phyloP scores from a whole-genome alignment of 2,113 vertebrate genomes.

The Caretta caretta region DNA sequence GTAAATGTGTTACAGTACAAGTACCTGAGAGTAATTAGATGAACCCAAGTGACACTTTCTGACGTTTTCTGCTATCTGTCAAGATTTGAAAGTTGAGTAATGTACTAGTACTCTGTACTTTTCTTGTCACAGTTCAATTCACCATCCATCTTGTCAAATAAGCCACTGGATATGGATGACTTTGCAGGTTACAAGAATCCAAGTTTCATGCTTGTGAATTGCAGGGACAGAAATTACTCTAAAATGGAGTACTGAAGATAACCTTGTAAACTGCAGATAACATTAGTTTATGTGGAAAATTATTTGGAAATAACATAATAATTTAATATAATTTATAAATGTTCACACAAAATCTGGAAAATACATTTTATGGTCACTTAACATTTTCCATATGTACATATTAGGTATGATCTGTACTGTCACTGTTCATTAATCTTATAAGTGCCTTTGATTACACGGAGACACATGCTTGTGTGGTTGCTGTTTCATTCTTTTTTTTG shows the following conservation, averaged over 20 bases:
- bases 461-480: not conserved
- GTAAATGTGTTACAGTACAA: not conserved
- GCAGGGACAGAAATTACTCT: not conserved
- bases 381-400: not conserved
- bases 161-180: not conserved
- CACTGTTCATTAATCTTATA: slow-evolving; percentile 5
- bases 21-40: not conserved
- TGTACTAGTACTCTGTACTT: not conserved
- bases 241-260: not conserved
- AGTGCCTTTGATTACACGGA: not conserved
- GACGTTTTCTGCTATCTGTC: not conserved
- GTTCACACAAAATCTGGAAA: not conserved
- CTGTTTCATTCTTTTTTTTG: not conserved
- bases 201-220: not conserved
- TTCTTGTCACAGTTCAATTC: not conserved
- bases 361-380: accelerated
- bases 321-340: not conserved
- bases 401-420: not conserved
- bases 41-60: not conserved
- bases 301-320: not conserved
- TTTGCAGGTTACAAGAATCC: not conserved
- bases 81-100: not conserved
- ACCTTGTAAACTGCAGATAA: too few relatives aligned
- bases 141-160: not conserved
- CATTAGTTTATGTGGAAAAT: not conserved